phyloP scores from a whole-genome alignment of 1,140 invertebrate genomes.

The Lepidotrigona ventralis region DNA sequence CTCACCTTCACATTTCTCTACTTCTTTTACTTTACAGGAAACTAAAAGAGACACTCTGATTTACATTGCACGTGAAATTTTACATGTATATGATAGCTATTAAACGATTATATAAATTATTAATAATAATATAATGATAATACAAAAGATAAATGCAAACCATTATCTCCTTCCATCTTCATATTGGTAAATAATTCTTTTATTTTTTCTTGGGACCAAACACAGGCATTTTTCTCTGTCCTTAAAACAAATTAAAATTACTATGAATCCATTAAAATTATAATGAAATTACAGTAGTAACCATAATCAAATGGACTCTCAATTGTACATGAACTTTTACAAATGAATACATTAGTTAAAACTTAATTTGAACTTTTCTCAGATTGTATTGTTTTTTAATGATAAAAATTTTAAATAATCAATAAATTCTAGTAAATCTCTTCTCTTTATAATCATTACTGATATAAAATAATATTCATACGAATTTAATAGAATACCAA shows the following conservation, averaged over 20 bases:
- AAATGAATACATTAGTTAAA: too few species aligned
- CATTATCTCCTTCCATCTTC: conserved; percentile 75
- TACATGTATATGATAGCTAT: background rate
- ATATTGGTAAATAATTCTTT: conserved; percentile 90
- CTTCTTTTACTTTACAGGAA: conserved; percentile 87
- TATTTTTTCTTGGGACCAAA: conserved; percentile 97
- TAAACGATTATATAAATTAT: background rate
- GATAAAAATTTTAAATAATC: too few species aligned
- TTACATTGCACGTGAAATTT: background rate
- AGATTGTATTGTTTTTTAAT: too few species aligned
- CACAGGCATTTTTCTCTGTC: conserved; percentile 99
- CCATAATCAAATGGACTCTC: too few species aligned
- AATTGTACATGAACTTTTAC: too few species aligned
- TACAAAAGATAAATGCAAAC: conserved; percentile 41
- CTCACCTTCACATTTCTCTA: conserved; percentile 96
- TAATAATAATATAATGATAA: too few species aligned
- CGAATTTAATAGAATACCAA: background rate
- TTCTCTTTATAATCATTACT: too few species aligned
- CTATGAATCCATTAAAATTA: background rate
- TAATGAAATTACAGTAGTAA: too few species aligned
- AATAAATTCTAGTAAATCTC: too few species aligned
- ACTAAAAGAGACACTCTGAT: conserved; percentile 63
- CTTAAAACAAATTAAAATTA: conserved; percentile 74
- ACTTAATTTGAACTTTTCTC: too few species aligned
- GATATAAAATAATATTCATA: too few species aligned